Percentiles rank a stretch among this genome's conserved stretches.
Evolutionary conservation across 1,140 invertebrate genomes (phyloP).

Genomic region (Calosoma granatense): DNA sequence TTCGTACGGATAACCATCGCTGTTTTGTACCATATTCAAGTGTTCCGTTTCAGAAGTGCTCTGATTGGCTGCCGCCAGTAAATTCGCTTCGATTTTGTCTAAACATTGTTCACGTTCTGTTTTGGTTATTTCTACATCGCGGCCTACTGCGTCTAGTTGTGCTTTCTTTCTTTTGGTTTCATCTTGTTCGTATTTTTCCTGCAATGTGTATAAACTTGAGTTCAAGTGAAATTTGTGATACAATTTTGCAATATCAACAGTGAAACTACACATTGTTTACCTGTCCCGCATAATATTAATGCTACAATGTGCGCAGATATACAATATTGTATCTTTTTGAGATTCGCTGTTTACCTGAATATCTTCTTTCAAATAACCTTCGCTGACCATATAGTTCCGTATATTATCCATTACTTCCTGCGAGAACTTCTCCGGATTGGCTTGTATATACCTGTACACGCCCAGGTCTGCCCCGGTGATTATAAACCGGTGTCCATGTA

Average conservation of each 20-base stretch:
- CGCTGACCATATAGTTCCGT: slow-evolving; percentile 46
- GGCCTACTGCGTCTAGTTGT: no score
- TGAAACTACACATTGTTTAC: no score
- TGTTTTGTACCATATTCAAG: neutral
- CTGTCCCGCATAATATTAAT: no score
- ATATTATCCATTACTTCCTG: slow-evolving; percentile 49
- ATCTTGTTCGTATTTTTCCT: slow-evolving; percentile 22
- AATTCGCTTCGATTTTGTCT: slow-evolving; percentile 32
- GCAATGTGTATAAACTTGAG: no score
- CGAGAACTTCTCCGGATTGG: slow-evolving; percentile 57
- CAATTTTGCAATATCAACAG: no score
- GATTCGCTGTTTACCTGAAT: slow-evolving; percentile 35
- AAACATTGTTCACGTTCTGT: slow-evolving; percentile 39
- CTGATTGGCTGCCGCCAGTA: no score
- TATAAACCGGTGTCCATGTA: slow-evolving; percentile 55
- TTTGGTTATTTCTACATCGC: slow-evolving; percentile 33
- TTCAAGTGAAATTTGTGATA: no score
- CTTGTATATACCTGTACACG: slow-evolving; percentile 57
- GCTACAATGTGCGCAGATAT: no score
- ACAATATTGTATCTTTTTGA: no score
- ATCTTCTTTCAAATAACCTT: slow-evolving; percentile 47
- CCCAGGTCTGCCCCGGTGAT: slow-evolving; percentile 56
- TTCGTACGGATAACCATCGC: neutral
- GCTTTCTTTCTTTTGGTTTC: slow-evolving; percentile 24
- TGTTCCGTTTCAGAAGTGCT: slow-evolving; percentile 12